phyloP scores from a whole-genome alignment of 2,113 vertebrate genomes.

The Cololabis saira region DNA sequence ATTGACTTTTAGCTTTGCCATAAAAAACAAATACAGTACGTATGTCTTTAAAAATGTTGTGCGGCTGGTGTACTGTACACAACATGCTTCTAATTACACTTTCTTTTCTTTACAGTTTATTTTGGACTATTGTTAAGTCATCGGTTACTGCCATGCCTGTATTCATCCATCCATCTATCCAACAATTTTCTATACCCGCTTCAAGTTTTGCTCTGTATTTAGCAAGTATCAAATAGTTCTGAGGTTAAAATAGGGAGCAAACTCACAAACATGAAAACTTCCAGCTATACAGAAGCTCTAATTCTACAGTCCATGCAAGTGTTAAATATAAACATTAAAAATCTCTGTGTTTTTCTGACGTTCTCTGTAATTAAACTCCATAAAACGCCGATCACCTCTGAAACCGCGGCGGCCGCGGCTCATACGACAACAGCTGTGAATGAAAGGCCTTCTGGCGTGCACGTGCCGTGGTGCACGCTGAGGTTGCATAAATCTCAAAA shows the following conservation, averaged over 20 bases:
- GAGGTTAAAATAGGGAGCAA: conserved; percentile 30
- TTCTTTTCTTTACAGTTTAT: conserved; percentile 32
- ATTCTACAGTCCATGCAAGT: conserved; percentile 44
- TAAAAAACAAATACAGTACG: not conserved
- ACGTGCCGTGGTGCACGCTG: conserved; percentile 6
- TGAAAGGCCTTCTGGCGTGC: not conserved
- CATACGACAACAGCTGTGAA: conserved; percentile 19
- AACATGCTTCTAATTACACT: conserved; percentile 16
- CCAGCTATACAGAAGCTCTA: conserved; percentile 13
- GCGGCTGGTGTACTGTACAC: conserved; percentile 4
- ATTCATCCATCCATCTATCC: not conserved
- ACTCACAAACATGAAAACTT: conserved; percentile 11
- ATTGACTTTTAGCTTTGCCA: not conserved
- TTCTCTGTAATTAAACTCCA: conserved; percentile 57
- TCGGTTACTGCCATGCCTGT: conserved; percentile 14
- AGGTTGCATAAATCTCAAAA: conserved; percentile 12
- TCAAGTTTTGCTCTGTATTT: conserved; percentile 15
- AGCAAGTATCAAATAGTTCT: conserved; percentile 26
- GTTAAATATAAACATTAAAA: conserved; percentile 63
- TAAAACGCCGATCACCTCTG: conserved; percentile 31
- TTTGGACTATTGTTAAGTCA: conserved; percentile 44
- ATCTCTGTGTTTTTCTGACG: conserved; percentile 19
- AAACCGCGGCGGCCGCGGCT: conserved; percentile 22
- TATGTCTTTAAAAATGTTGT: not conserved
- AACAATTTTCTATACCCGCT: no score